phyloP scores from a whole-genome alignment of 2,888 invertebrate species.

The Harmothoe impar region DNA sequence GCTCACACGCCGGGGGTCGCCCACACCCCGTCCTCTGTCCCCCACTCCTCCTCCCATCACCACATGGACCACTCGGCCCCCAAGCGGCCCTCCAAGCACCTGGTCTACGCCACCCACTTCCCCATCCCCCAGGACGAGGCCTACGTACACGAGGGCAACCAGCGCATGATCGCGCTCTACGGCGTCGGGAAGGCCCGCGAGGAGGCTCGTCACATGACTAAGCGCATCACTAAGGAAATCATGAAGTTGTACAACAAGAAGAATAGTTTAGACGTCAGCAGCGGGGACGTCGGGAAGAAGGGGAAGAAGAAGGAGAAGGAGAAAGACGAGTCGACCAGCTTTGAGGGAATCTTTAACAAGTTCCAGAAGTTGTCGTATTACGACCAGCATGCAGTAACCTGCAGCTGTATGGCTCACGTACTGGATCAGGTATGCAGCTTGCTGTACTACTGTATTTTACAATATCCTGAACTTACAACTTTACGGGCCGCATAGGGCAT shows the following conservation, averaged over 20 bases:
- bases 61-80: background rate
- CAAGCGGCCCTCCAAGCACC: slow-evolving; percentile 76
- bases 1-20: slow-evolving; percentile 71
- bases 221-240: slow-evolving; percentile 97
- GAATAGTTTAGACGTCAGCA: slow-evolving; percentile 94
- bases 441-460: too few species aligned
- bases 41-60: slow-evolving; percentile 63
- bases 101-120: slow-evolving; percentile 91
- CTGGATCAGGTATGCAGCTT: background rate
- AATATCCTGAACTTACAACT: too few species aligned
- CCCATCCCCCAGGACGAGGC: slow-evolving; percentile 86
- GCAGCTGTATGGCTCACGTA: slow-evolving; percentile 77
- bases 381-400: slow-evolving; percentile 94
- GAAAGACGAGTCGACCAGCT: slow-evolving; percentile 85
- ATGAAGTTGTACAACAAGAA: slow-evolving; percentile 96
- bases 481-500: too few species aligned
- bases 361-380: slow-evolving; percentile 93
- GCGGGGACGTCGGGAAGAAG: slow-evolving; percentile 84
- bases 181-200: slow-evolving; percentile 97
- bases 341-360: slow-evolving; percentile 92
- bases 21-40: slow-evolving; percentile 71
- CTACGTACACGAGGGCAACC: slow-evolving; percentile 96
- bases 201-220: slow-evolving; percentile 94
- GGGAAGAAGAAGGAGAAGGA: slow-evolving; percentile 79
- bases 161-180: slow-evolving; percentile 95